These are phyloP conservation scores for Bubo blakistoni DNA, from an alignment of 2,113 vertebrate species.

Conservation along the genomic window DNA sequence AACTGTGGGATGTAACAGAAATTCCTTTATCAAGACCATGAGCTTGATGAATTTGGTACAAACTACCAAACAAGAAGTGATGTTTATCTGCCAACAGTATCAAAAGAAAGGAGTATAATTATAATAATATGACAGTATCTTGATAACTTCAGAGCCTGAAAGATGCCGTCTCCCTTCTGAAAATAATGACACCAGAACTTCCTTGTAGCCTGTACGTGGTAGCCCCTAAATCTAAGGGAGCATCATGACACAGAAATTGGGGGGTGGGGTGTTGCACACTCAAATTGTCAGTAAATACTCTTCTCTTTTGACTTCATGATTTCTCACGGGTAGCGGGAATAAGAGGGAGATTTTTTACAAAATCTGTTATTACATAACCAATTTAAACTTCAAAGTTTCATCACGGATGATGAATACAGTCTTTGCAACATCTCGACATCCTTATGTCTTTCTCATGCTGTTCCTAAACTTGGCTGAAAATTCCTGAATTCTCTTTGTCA, in stretches of 20 bases:
- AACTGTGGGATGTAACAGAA: neutral
- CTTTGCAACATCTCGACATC: neutral
- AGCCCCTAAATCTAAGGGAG: neutral
- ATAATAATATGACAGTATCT: neutral
- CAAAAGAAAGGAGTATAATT: neutral
- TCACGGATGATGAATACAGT: neutral
- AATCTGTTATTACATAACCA: neutral
- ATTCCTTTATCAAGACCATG: neutral
- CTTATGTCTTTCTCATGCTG: neutral
- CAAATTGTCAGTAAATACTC: neutral
- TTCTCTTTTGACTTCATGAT: neutral
- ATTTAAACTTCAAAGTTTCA: neutral
- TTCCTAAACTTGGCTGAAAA: neutral
- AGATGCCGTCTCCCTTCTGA: neutral
- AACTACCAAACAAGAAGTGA: neutral
- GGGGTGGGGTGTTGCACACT: neutral
- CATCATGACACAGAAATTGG: neutral
- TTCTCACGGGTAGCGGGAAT: neutral
- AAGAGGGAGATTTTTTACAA: neutral
- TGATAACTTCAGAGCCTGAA: neutral
- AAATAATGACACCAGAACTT: neutral
- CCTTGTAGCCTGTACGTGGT: neutral
- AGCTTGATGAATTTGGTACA: neutral
- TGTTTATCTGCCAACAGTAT: neutral
- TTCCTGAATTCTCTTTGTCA: neutral